Conservation (phyloP, 1,140 invertebrate species). For the Heliconius himera region DNA sequence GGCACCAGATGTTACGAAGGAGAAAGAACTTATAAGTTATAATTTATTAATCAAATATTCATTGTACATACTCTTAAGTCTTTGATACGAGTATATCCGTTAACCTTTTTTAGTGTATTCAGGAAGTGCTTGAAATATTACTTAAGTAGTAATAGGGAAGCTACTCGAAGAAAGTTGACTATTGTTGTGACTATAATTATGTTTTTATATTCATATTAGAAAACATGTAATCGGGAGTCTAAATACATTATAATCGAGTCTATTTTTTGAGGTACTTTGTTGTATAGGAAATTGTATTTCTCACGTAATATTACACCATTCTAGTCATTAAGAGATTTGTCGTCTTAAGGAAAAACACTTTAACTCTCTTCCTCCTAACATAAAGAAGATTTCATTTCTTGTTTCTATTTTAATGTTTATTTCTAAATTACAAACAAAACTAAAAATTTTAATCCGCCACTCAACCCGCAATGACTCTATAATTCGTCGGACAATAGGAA, state of each 20-base stretch:
- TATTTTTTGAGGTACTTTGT: not conserved
- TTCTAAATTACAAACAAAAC: no score
- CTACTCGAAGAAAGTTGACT: not conserved
- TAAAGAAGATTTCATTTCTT: no score
- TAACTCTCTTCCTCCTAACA: no score
- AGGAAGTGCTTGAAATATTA: conserved; percentile 1
- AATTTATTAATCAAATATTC: no score
- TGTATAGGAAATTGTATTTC: conserved; percentile 2
- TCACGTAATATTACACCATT: not conserved
- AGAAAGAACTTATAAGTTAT: not conserved
- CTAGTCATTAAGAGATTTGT: not conserved
- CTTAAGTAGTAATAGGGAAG: not conserved
- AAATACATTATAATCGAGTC: not conserved
- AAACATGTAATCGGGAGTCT: not conserved
- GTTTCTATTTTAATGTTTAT: no score
- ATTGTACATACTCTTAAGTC: no score
- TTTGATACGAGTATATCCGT: not conserved
- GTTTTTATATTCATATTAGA: conserved; percentile 10
- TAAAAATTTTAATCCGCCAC: no score
- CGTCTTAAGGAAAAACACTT: not conserved
- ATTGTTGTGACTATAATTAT: not conserved
- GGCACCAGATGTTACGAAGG: not conserved
- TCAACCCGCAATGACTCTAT: no score
- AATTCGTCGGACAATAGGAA: no score
- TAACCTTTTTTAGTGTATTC: not conserved